Evolutionary conservation across 1,140 invertebrate genomes (phyloP).

Genomic region (Caerostris darwini): DNA sequence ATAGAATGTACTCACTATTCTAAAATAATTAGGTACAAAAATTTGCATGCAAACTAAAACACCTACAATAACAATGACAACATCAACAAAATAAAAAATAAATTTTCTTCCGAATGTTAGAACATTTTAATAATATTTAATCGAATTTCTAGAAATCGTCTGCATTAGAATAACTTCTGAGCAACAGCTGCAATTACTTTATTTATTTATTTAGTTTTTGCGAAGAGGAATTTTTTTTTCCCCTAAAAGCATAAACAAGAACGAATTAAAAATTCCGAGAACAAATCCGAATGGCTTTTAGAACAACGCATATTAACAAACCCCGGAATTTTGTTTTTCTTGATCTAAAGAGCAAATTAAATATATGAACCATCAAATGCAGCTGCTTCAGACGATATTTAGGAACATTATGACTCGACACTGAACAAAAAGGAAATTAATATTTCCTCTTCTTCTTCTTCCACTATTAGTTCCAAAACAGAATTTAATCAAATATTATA

Average conservation of each 20-base stretch:
- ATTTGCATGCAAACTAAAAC: too few species aligned
- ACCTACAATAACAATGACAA: too few species aligned
- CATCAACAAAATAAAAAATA: too few species aligned
- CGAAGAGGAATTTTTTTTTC: background rate
- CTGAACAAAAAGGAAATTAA: slow-evolving; percentile 7
- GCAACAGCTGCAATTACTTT: background rate
- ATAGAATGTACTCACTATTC: too few species aligned
- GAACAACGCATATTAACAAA: background rate
- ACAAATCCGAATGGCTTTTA: background rate
- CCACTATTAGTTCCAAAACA: background rate
- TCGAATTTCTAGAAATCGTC: too few species aligned
- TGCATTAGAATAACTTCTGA: too few species aligned
- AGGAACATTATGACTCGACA: background rate
- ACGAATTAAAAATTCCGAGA: background rate
- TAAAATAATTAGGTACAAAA: too few species aligned
- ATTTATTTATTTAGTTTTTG: background rate
- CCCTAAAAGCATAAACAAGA: background rate
- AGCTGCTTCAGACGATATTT: background rate
- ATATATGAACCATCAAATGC: background rate
- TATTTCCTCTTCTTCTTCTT: background rate
- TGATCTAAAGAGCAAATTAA: background rate
- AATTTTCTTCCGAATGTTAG: too few species aligned
- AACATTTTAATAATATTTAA: too few species aligned
- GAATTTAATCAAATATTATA: background rate
- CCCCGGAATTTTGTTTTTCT: background rate